Conservation (phyloP, 2,113 vertebrate genomes). For the Laticauda laticaudata region DNA sequence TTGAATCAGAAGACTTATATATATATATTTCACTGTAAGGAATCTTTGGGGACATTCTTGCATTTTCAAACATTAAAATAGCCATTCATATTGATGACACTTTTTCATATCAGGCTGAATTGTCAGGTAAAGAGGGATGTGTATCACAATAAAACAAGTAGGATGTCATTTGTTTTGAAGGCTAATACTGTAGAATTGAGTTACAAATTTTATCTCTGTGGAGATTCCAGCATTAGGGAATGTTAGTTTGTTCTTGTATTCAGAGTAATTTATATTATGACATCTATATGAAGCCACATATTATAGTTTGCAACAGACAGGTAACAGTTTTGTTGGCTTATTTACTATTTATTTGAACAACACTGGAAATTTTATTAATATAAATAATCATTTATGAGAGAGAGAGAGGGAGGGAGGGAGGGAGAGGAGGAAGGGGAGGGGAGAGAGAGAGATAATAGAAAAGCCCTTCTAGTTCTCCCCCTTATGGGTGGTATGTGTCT, state of each 20-base stretch:
- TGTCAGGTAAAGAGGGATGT: background rate
- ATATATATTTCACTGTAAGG: background rate
- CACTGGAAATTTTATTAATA: background rate
- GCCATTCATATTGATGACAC: background rate
- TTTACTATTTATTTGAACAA: background rate
- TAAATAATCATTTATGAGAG: background rate
- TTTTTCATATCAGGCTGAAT: background rate
- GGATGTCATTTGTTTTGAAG: background rate
- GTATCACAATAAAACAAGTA: background rate
- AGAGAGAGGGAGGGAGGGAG: too few relatives aligned
- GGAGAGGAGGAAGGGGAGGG: too few relatives aligned
- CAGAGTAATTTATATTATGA: background rate
- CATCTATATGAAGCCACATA: background rate
- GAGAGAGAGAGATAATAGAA: too few relatives aligned
- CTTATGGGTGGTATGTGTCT: too few relatives aligned
- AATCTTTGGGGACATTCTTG: background rate
- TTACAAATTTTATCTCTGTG: background rate
- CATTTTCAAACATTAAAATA: slow-evolving; percentile 1
- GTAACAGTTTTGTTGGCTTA: background rate
- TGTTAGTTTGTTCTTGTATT: background rate
- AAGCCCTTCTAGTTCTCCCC: too few relatives aligned
- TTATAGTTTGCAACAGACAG: background rate
- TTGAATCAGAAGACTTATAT: background rate
- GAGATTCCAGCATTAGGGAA: background rate
- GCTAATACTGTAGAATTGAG: background rate